These are phyloP conservation scores for Trichonephila inaurata DNA, from an alignment of 1,140 invertebrate genomes.

Conservation along the genomic window DNA sequence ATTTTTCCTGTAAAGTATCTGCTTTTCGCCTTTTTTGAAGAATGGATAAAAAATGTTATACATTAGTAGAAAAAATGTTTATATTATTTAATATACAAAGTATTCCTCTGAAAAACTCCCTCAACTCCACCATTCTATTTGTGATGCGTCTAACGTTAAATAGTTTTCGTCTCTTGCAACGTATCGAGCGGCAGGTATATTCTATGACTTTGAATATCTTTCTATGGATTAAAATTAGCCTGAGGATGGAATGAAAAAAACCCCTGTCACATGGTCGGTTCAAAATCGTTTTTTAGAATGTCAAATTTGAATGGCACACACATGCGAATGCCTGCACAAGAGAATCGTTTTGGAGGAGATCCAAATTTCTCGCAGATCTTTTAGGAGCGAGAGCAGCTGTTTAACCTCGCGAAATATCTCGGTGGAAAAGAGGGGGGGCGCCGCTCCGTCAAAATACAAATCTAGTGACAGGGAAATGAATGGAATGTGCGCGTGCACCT, in stretches of 20 bases:
- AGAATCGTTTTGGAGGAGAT: neutral
- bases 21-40: too few relatives aligned
- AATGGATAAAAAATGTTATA: too few relatives aligned
- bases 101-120: too few relatives aligned
- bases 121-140: too few relatives aligned
- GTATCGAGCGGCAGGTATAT: neutral
- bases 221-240: neutral
- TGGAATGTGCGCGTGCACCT: neutral
- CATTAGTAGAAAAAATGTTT: too few relatives aligned
- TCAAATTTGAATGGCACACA: neutral
- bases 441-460: neutral
- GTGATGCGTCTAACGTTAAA: neutral
- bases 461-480: neutral
- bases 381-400: neutral
- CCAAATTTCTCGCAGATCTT: neutral
- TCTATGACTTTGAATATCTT: neutral
- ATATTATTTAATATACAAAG: too few relatives aligned
- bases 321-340: neutral
- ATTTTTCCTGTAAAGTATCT: too few relatives aligned
- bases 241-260: neutral
- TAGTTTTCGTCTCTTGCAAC: neutral
- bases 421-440: neutral
- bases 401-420: neutral
- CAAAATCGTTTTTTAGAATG: neutral
- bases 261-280: neutral